Base-by-base conservation (phyloP, 2,797 vertebrate genomes). In the Protosalanx chinensis region DNA sequence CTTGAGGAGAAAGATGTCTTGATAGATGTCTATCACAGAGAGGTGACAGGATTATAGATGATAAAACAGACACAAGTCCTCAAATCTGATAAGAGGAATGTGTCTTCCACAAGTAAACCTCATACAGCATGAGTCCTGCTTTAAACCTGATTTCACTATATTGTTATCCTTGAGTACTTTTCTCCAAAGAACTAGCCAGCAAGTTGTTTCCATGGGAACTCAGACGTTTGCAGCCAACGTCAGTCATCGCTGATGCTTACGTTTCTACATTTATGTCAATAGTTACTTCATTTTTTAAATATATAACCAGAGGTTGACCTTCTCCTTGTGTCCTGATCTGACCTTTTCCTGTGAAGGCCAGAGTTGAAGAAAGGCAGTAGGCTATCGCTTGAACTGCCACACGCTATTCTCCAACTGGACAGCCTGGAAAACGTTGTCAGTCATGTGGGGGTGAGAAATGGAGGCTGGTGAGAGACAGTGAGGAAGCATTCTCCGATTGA, bases 121-220 rank as follows among this genome's bases (percentile, higher is more conserved):
- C 4, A 18, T 56, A 32, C 46, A 33, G 29, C 86, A 84, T 87
- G 87, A 86, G 82, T 89, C 86, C 90, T 83, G 68, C 79, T 64
- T 69, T 80, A 80, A 81, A 84, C 82, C 82, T 77, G 83, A 77
- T 57, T 65, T 75, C 67, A 41, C 63, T 77, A 73, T 76, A 56
- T 63, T 57, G 76, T 76, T 79, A 81, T 82, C 80, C 78, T 72
- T 72, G 37, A 80, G 81, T 79, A 72, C 80, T 75, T 74, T 69
- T 79, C 79, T 77, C 70, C 51, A 29, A 62, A 33, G 75, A 86
- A 77, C 82, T 84, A 86, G 82, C 82, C 73, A 76, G 66, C 1
- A 73, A 77, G 88, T 89, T 88, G 87, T 91, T 87, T 87, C 91
- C 88, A 85, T 87, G 72, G 90, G 69, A 88, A 91, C 88, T 37